Evolutionary conservation across 1,140 invertebrate species (phyloP), one percentile per base, ranked within the genome.

Genomic region (Lordiphosa clarofinis): DNA sequence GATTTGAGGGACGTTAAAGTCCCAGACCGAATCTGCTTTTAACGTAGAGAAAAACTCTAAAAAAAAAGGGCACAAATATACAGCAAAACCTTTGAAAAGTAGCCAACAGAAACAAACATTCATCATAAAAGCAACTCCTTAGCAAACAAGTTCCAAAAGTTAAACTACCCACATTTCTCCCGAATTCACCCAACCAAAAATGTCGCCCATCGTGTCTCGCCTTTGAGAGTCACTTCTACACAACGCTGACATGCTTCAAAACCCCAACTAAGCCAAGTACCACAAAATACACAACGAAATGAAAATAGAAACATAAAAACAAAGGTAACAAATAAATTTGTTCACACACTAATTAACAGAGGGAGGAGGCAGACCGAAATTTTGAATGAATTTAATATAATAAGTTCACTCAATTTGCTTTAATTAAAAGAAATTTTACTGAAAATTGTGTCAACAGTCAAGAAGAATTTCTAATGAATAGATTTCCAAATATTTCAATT

Each of bases 301-400:
- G 12, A 3, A 39, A 6, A 39, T 9, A 39, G 11, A 13, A 13
- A n/a, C 12, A 49, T 10, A 49, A 31, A 28, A n/a, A 36, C n/a
- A n/a, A 52, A 39, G 19, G 8, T 24, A 39, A 38, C 49, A 52
- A 56, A 62, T 39, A 50, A 21, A 36, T 56, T 50, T 31, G 15
- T 49, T 53, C 47, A 58, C 55, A 63, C 47, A 52, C 55, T 57
- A 50, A 58, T 52, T 58, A 46, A 58, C 39, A 58, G 12, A 0
- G 13, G n/a, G n/a, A n/a, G 12, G 9, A 13, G n/a, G n/a, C 4
- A 50, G 10, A 19, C 10, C 8, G 11, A 39, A 28, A 28, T 7
- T 28, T 28, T 40, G 58, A 58, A 58, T 47, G 19, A 58, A 61
- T 60, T 49, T n/a, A n/a, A 15, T 15, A 15, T 49, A 49, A 28